Evolutionary conservation across 2,888 invertebrate species (phyloP), one percentile per base, ranked within the genome.

Genomic region (Terebella lapidaria): DNA sequence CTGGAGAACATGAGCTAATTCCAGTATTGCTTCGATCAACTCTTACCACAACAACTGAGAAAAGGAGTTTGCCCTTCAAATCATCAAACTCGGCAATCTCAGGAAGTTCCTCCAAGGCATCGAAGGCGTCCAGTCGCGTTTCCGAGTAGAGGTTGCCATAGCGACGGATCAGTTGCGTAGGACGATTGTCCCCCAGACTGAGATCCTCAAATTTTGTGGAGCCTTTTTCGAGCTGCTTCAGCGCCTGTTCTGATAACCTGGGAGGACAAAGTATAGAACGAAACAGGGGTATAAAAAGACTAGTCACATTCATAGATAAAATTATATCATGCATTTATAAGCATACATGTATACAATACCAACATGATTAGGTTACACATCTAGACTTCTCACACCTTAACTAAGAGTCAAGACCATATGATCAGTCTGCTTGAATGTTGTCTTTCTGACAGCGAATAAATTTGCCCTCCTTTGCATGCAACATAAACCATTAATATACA

Each of bases 21-120:
- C n/a, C n/a, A n/a, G n/a, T n/a, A n/a, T n/a, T n/a, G n/a, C n/a
- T n/a, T 10, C 42, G 10, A n/a, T 35, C n/a, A 10, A 35, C 22
- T 76, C 91, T 88, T 83, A 95, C 95, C 83, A 95, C 95, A 70
- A 94, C 89, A 61, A 94, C 91, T 61, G 94, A 95, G 83, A 95
- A 95, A 67, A 96, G 86, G 69, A 96, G 91, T 85, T 95, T 96
- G 72, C 89, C 88, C 83, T 96, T 95, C 67, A 96, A 86, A 74
- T 92, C 92, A 62, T 90, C 89, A 18, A 91, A 90, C 68, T 91
- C 89, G 58, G 87, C 85, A 59, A 96, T 85, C 66, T 90, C 89
- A 10, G 88, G 87, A 61, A 95, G 83, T 29, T 87, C 86, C 70
- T 92, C 89, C 62, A 96, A 83, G 10, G 93, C 90, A 70, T 94